These are phyloP conservation scores for Gisinianus flammeolus DNA, from an alignment of 2,888 invertebrate genomes.

Conservation along the genomic window DNA sequence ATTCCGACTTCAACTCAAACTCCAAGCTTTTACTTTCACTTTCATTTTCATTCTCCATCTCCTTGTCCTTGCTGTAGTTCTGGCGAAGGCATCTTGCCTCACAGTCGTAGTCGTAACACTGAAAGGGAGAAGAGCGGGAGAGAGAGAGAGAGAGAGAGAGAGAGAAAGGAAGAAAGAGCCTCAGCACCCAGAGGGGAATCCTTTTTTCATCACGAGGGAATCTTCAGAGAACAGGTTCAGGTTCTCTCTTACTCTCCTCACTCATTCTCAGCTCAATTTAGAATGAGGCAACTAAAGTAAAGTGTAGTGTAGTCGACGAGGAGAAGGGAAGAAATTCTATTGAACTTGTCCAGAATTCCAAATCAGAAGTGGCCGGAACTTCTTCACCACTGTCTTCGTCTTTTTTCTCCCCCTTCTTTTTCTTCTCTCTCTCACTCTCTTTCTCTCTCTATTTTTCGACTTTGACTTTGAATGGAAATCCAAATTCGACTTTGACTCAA, in stretches of 20 bases:
- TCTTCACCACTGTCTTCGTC: background rate
- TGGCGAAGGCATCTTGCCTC: slow-evolving; percentile 1
- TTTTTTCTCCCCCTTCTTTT: background rate
- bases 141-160: slow-evolving; percentile 13
- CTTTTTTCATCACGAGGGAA: slow-evolving; percentile 25
- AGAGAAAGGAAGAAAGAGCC: slow-evolving; percentile 18
- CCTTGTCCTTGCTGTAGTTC: too few species aligned
- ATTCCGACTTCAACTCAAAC: slow-evolving; percentile 12
- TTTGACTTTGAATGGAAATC: background rate
- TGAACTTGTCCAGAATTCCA: slow-evolving; percentile 41
- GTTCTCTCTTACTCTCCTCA: slow-evolving; percentile 25
- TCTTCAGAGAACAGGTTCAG: too few species aligned
- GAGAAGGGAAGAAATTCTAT: slow-evolving; percentile 36
- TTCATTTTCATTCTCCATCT: too few species aligned
- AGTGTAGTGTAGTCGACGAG: slow-evolving; percentile 23
- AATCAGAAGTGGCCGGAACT: slow-evolving; percentile 34
- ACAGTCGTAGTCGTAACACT: background rate
- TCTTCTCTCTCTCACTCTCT: background rate
- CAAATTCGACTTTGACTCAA: background rate
- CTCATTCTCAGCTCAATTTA: slow-evolving; percentile 19
- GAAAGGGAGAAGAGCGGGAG: slow-evolving; percentile 19
- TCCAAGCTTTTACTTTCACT: background rate
- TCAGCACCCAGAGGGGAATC: slow-evolving; percentile 35
- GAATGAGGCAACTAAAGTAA: slow-evolving; percentile 34
- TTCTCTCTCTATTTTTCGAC: background rate